Percentiles rank a stretch among this genome's conserved stretches.
phyloP scores from a whole-genome alignment of 2,888 invertebrate species.

The Cantharis flavilabris region DNA sequence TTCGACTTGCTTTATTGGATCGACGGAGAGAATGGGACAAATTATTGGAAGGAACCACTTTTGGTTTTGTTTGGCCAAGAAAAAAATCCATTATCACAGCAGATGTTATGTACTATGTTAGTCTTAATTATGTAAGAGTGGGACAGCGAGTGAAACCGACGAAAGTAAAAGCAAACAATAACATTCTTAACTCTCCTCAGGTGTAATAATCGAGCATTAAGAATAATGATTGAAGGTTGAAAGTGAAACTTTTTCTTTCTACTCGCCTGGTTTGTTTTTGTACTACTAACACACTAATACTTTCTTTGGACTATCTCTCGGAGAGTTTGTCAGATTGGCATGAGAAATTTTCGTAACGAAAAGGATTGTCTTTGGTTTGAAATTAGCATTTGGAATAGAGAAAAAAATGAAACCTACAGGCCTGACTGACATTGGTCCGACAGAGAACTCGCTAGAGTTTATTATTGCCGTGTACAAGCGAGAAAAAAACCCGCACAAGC shows the following conservation, averaged over 20 bases:
- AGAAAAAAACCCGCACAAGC: background rate
- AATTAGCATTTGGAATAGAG: background rate
- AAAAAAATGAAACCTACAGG: background rate
- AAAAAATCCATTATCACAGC: background rate
- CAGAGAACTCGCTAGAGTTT: slow-evolving; percentile 23
- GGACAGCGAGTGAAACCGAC: slow-evolving; percentile 3
- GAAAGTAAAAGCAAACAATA: slow-evolving; percentile 17
- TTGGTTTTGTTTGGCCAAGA: background rate
- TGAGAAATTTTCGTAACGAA: background rate
- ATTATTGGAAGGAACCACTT: background rate
- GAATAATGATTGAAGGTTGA: slow-evolving; percentile 18
- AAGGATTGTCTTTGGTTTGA: background rate
- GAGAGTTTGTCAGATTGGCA: background rate
- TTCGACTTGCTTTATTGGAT: background rate
- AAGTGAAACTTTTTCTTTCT: slow-evolving; percentile 28
- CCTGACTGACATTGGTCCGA: slow-evolving; percentile 23
- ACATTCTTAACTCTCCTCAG: slow-evolving; percentile 11
- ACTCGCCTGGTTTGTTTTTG: slow-evolving; percentile 12
- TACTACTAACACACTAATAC: slow-evolving; percentile 26
- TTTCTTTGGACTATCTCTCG: slow-evolving; percentile 19
- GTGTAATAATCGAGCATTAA: slow-evolving; percentile 4
- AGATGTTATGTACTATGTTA: background rate
- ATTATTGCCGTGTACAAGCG: background rate
- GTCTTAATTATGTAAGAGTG: background rate
- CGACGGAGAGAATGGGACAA: too few relatives aligned